Base-by-base conservation (phyloP, 2,113 vertebrate genomes). In the Centropristis striata region DNA sequence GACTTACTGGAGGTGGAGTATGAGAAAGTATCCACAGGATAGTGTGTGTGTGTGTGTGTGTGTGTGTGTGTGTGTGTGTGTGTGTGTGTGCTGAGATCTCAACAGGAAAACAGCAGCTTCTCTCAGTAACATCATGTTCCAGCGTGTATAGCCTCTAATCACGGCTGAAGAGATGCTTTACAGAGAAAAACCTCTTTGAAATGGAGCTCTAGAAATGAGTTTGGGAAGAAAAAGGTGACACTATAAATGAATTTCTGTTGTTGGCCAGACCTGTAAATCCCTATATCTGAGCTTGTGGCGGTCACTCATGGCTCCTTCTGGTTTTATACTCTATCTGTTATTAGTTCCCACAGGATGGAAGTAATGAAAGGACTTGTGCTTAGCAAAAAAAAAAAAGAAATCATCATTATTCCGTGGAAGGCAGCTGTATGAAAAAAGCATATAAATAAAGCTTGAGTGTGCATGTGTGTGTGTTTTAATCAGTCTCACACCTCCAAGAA, bases 1-100 rank as follows among this genome's bases (percentile, higher is more conserved):
- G 76, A 78, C 73, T 58, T 41, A 18, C 39, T 72, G 39, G 50
- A 59, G 42, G 59, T 63, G 70, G 47, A 82, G 65, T 71, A 80
- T 61, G 27, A 77, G 71, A 75, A 73, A 73, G 60, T 77, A 74
- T 55, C 49, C 59, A 28, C 6, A 64, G 21, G 47, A n/a, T 54
- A 36, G 57, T 66, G 53, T 70, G 53, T n/a, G n/a, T n/a, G n/a
- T n/a, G n/a, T n/a, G n/a, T n/a, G n/a, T n/a, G n/a, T n/a, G n/a
- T n/a, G n/a, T n/a, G n/a, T n/a, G n/a, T n/a, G n/a, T n/a, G n/a
- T n/a, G n/a, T n/a, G n/a, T n/a, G n/a, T n/a, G n/a, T n/a, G n/a
- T n/a, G 57, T 66, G 53, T 70, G 53, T 12, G 28, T 25, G 42
- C 61, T 68, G 15, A 50, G 47, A 47, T 76, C 68, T 41, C 65